These are phyloP conservation scores for Nycticorax nycticorax DNA, from an alignment of 2,113 vertebrate species.

Conservation along the genomic window DNA sequence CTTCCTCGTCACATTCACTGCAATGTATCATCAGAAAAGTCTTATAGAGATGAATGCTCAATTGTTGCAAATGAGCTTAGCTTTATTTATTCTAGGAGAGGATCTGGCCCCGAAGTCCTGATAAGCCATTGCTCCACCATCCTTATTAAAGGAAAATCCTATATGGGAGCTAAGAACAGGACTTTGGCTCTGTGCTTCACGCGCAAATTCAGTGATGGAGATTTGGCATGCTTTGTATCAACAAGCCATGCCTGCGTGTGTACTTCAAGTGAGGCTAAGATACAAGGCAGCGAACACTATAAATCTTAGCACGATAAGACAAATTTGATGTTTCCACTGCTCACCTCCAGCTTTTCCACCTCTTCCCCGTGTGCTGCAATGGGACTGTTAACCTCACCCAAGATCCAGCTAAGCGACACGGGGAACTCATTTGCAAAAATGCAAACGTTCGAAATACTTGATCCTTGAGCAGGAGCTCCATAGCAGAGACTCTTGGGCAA, in stretches of 20 bases:
- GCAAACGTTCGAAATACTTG: background rate
- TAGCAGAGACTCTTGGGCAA: background rate
- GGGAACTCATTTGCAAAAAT: background rate
- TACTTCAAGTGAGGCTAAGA: slow-evolving; percentile 10
- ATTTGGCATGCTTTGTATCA: slow-evolving; percentile 5
- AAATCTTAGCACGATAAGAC: background rate
- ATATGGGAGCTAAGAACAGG: background rate
- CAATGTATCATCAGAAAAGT: slow-evolving; percentile 18
- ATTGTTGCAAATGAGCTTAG: slow-evolving; percentile 51
- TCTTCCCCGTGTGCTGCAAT: rapidly evolving
- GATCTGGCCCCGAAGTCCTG: slow-evolving; percentile 9
- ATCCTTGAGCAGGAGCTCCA: background rate
- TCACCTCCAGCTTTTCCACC: background rate
- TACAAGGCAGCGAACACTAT: background rate
- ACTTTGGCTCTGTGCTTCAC: background rate
- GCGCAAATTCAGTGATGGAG: background rate
- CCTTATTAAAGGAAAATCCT: slow-evolving; percentile 33
- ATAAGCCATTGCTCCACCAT: slow-evolving; percentile 9
- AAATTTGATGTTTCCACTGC: background rate
- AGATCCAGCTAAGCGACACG: rapidly evolving
- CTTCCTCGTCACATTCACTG: background rate
- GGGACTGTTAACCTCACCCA: rapidly evolving
- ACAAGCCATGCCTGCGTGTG: background rate
- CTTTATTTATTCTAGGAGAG: slow-evolving; percentile 47
- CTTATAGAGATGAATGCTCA: slow-evolving; percentile 49